phyloP scores from a whole-genome alignment of 2,888 invertebrate genomes.

The Molorchus minor region DNA sequence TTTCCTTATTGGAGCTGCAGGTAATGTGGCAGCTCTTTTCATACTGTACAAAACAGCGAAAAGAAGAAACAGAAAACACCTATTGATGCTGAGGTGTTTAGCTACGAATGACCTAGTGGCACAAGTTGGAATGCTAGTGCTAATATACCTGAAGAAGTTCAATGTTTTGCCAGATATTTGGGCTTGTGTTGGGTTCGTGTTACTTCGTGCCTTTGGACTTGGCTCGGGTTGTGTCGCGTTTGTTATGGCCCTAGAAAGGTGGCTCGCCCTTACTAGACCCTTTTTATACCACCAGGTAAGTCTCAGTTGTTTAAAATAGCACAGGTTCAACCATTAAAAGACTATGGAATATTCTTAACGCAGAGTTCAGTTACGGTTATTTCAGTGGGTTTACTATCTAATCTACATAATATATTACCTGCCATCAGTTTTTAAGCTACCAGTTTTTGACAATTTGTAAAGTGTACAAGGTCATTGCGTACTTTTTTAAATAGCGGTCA shows the following conservation, averaged over 20 bases:
- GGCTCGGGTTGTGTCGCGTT: conserved; percentile 89
- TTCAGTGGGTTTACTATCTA: too few species aligned
- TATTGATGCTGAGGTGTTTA: conserved; percentile 80
- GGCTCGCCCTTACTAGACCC: conserved; percentile 85
- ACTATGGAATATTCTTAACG: too few species aligned
- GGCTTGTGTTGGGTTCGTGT: conserved; percentile 74
- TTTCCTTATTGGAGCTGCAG: conserved; percentile 75
- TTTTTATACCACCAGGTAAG: conserved; percentile 88
- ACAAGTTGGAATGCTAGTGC: conserved; percentile 78
- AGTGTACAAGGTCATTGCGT: too few species aligned
- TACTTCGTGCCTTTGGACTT: conserved; percentile 83
- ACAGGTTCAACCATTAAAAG: too few species aligned
- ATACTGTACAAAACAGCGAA: conserved; percentile 77
- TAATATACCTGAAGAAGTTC: conserved; percentile 69
- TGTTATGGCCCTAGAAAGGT: conserved; percentile 88
- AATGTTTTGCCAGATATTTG: conserved; percentile 62
- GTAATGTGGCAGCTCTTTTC: conserved; percentile 79
- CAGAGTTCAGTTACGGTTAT: too few species aligned
- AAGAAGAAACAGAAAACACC: conserved; percentile 81
- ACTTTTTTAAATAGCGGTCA: too few species aligned
- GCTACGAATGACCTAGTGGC: conserved; percentile 84
- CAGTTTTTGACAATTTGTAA: too few species aligned
- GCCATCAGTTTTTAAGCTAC: too few species aligned
- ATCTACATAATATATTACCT: too few species aligned
- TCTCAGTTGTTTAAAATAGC: too few species aligned